A percentile compares a stretch with the other conserved stretches of the same genome.
phyloP scores from a whole-genome alignment of 2,888 invertebrate species.

The Eristalinus sepulchralis region DNA sequence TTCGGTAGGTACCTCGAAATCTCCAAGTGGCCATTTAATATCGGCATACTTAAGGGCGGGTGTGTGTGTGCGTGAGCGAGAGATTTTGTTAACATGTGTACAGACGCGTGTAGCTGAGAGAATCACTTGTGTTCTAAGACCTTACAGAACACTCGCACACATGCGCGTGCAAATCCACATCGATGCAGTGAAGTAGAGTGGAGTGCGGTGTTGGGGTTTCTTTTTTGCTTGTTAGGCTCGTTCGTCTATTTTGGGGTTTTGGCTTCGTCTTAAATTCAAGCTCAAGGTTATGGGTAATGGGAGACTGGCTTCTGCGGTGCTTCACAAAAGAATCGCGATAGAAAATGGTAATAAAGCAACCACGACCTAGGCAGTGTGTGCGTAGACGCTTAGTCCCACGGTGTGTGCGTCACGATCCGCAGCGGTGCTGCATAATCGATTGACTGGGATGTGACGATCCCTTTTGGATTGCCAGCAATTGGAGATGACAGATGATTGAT shows the following conservation, averaged over 20 bases:
- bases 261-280: conserved; percentile 41
- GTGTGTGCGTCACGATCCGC: conserved; percentile 1
- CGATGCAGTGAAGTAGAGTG: conserved; percentile 1
- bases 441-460: conserved; percentile 27
- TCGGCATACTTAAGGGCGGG: not conserved
- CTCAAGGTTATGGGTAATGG: conserved; percentile 54
- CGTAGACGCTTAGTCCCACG: not conserved
- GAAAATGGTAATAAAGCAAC: not conserved
- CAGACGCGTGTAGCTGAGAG: conserved; percentile 3
- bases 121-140: not conserved
- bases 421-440: conserved; percentile 39
- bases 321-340: not conserved
- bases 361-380: not conserved
- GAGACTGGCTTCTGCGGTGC: conserved; percentile 16
- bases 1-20: conserved; percentile 41
- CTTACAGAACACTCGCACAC: not conserved
- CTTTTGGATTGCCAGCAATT: not conserved
- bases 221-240: conserved; percentile 1
- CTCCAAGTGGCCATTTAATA: conserved; percentile 34
- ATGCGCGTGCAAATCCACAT: not conserved
- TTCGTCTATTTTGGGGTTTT: conserved; percentile 39
- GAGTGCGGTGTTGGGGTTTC: not conserved
- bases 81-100: not conserved
- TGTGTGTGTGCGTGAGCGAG: not conserved
- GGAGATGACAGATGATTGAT: conserved; percentile 6